A percentile compares a stretch with the other conserved stretches of the same genome.
Evolutionary conservation across 2,888 invertebrate species (phyloP).

Genomic region (Habroteleia sp.): DNA sequence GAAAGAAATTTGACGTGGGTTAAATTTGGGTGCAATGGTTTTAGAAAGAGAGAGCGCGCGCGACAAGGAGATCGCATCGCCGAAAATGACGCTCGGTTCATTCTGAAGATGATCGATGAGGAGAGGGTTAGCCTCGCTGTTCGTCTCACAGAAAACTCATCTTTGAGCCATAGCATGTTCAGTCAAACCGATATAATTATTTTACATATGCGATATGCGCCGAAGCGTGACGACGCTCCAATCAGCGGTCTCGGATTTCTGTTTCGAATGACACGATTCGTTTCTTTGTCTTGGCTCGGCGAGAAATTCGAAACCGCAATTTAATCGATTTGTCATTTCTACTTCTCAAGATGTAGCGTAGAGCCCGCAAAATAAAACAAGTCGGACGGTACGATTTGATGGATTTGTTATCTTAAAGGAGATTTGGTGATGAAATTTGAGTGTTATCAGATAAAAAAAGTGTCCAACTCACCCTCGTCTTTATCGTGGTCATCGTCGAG

Average conservation of each 20-base stretch:
- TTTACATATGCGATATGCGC: conserved; percentile 71
- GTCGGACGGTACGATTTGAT: conserved; percentile 14
- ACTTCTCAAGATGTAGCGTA: conserved; percentile 30
- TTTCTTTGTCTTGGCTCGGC: conserved; percentile 54
- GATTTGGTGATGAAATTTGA: conserved; percentile 21
- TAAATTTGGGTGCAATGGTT: conserved; percentile 63
- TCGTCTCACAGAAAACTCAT: conserved; percentile 71
- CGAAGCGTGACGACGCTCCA: conserved; percentile 67
- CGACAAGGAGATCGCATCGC: conserved; percentile 70
- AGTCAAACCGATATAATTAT: conserved; percentile 79
- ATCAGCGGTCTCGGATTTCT: conserved; percentile 54
- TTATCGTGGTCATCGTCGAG: conserved; percentile 93
- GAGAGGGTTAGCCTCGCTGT: conserved; percentile 77
- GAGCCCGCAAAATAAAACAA: conserved; percentile 19
- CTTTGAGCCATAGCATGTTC: conserved; percentile 72
- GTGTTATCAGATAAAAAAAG: conserved; percentile 32
- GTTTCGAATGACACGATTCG: conserved; percentile 51
- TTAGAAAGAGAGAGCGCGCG: conserved; percentile 56
- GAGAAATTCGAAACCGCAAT: conserved; percentile 57
- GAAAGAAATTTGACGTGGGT: conserved; percentile 48
- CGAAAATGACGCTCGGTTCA: conserved; percentile 73
- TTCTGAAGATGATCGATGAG: conserved; percentile 80
- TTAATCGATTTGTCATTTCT: conserved; percentile 60
- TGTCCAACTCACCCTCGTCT: conserved; percentile 85
- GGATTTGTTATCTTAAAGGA: conserved; percentile 40